Evolutionary conservation across 2,888 invertebrate genomes (phyloP).

Genomic region (Graphium colonna): DNA sequence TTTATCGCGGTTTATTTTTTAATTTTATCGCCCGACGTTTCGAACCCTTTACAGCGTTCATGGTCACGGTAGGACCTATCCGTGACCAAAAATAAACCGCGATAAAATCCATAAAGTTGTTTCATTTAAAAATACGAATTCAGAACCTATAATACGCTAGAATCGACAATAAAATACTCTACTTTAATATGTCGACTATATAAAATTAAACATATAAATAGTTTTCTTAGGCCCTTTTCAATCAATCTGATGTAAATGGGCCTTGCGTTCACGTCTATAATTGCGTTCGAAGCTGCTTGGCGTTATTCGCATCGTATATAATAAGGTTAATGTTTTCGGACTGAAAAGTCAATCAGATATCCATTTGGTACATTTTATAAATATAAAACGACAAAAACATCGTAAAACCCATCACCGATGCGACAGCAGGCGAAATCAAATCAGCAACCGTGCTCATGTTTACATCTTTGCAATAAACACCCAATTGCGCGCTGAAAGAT

Average conservation of each 20-base stretch:
- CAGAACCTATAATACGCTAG: too few relatives aligned
- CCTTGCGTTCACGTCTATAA: constrained; percentile 2
- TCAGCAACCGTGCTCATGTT: background rate
- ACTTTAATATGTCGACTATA: too few relatives aligned
- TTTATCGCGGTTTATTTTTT: too few relatives aligned
- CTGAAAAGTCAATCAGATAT: background rate
- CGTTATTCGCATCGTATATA: background rate
- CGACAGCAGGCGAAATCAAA: background rate
- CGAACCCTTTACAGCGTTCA: too few relatives aligned
- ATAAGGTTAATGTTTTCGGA: background rate
- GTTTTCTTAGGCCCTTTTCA: background rate
- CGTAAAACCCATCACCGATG: background rate
- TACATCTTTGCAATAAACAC: background rate
- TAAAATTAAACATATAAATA: background rate
- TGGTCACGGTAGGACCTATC: too few relatives aligned
- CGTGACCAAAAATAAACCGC: too few relatives aligned
- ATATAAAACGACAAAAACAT: background rate
- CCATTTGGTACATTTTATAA: too few relatives aligned
- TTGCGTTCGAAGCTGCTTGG: background rate
- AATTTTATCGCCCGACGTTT: too few relatives aligned
- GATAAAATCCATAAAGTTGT: too few relatives aligned
- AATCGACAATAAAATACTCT: too few relatives aligned
- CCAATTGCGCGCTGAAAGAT: background rate
- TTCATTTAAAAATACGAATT: too few relatives aligned
- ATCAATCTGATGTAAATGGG: background rate